These are phyloP conservation scores for Sipha maydis DNA, from an alignment of 2,888 invertebrate genomes.

Conservation along the genomic window DNA sequence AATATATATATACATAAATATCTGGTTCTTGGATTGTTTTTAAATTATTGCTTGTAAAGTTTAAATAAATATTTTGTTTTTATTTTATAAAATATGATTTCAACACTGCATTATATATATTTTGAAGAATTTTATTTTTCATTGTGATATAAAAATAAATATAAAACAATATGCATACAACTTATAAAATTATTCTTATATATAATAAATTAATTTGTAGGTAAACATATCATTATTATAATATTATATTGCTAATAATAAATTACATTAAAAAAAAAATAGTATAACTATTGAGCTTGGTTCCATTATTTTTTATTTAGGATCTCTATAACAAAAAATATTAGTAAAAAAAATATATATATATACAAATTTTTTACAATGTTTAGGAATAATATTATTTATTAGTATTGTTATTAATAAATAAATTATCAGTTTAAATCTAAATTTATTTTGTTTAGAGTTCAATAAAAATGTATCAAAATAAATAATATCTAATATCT, in stretches of 20 bases:
- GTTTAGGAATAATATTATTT: slow-evolving; percentile 7
- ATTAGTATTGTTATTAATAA: slow-evolving; percentile 26
- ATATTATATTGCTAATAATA: not conserved
- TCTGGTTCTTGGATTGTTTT: no score
- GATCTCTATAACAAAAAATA: slow-evolving; percentile 42
- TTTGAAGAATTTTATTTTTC: not conserved
- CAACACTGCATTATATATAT: no score
- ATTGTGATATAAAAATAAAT: not conserved
- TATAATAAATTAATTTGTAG: slow-evolving; percentile 7
- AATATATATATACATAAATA: no score
- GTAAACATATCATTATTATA: not conserved
- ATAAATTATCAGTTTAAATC: not conserved
- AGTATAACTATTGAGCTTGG: slow-evolving; percentile 37
- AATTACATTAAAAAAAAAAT: slow-evolving; percentile 21
- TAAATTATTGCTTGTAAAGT: no score
- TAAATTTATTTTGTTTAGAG: not conserved
- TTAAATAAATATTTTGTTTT: no score
- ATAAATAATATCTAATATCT: not conserved
- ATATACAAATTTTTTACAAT: slow-evolving; percentile 30
- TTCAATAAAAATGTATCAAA: not conserved
- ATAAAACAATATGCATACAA: slow-evolving; percentile 30
- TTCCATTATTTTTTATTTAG: slow-evolving; percentile 20
- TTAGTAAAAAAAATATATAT: slow-evolving; percentile 5
- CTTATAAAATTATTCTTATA: slow-evolving; percentile 22
- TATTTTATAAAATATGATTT: no score